Evolutionary conservation across 2,113 vertebrate genomes (phyloP).

Genomic region (Hyaena hyaena): DNA sequence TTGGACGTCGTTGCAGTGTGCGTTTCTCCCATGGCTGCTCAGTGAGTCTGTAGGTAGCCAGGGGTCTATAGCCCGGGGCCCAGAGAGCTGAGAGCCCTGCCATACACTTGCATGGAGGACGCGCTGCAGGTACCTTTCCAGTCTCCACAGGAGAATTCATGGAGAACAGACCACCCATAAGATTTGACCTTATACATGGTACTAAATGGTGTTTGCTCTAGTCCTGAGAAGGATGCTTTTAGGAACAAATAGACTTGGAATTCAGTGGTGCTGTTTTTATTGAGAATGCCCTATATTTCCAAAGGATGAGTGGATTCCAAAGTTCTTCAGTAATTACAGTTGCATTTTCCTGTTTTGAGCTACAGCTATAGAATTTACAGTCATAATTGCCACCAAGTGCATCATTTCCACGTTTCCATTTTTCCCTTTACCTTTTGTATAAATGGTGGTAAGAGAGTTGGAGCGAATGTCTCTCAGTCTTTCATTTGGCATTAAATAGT

Average conservation of each 20-base stretch:
- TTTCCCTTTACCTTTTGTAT: background rate
- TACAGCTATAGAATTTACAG: background rate
- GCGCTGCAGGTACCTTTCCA: background rate
- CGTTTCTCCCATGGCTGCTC: background rate
- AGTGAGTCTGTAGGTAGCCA: background rate
- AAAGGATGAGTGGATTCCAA: background rate
- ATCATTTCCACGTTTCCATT: background rate
- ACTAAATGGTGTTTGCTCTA: background rate
- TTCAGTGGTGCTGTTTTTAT: background rate
- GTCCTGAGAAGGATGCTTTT: background rate
- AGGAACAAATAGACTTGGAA: constrained; percentile 11
- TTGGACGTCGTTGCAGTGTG: background rate
- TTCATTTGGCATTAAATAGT: background rate
- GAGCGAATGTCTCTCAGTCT: background rate
- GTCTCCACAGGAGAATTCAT: background rate
- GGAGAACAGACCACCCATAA: background rate
- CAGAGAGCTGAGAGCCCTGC: background rate
- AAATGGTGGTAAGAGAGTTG: background rate
- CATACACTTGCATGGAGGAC: accelerated
- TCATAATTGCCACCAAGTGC: background rate
- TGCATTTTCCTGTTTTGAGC: background rate
- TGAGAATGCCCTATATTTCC: background rate
- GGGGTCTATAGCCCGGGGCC: no score
- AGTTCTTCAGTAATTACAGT: constrained; percentile 18
- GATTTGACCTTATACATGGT: background rate